Percentiles rank a stretch among this genome's conserved stretches.
These are phyloP conservation scores for Mycetomoellerius zeteki DNA, from an alignment of 1,140 invertebrate species.

Conservation along the genomic window DNA sequence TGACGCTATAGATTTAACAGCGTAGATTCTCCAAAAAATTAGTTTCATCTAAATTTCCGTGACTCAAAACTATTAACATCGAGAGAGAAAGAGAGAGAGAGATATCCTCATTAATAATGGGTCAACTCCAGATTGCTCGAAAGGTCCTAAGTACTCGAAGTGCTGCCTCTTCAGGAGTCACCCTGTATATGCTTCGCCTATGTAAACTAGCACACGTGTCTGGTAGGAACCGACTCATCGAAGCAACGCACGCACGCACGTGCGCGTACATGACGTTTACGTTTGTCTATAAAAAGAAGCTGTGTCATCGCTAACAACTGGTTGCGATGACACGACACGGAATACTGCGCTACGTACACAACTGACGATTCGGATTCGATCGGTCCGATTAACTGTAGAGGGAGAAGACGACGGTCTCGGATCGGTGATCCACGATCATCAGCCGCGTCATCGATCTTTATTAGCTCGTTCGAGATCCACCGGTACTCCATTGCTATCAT, in stretches of 20 bases:
- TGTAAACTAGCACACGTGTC: conserved; percentile 56
- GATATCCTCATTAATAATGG: conserved; percentile 9
- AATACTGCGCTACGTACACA: conserved; percentile 45
- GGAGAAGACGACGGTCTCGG: conserved; percentile 32
- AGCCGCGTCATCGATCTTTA: conserved; percentile 50
- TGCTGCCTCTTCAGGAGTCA: neutral
- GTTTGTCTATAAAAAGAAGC: conserved; percentile 82
- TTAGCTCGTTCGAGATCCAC: conserved; percentile 14
- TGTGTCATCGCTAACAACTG: conserved; percentile 77
- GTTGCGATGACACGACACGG: conserved; percentile 59
- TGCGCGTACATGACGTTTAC: conserved; percentile 62
- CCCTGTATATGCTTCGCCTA: conserved; percentile 19
- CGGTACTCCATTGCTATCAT: neutral
- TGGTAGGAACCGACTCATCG: conserved; percentile 35
- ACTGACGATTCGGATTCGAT: conserved; percentile 50
- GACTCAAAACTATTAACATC: neutral
- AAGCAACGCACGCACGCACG: conserved; percentile 44
- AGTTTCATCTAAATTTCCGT: neutral
- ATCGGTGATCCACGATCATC: conserved; percentile 55
- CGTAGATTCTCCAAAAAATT: neutral
- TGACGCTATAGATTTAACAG: no score
- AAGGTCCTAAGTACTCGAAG: neutral
- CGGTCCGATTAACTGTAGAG: conserved; percentile 25
- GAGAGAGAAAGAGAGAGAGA: neutral
- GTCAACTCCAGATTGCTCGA: neutral